phyloP scores from a whole-genome alignment of 2,113 vertebrate species.

The mouse (Mus musculus) region GRCm39 chr7:46197501-46198000 shows the following conservation, averaged over 20 bases:
- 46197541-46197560: neutral
- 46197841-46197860: neutral
- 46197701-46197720: neutral
- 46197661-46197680: neutral
- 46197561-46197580: neutral
- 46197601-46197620: neutral
- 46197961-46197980: neutral
- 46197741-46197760: neutral
- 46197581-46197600: neutral
- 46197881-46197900: neutral
- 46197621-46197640: neutral
- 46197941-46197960: conserved; percentile 8
- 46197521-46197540: neutral
- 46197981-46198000: neutral
- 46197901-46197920: neutral
- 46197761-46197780: neutral
- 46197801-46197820: too few species aligned
- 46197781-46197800: neutral
- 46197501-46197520: neutral
- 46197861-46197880: neutral
- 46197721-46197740: neutral
- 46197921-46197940: neutral
- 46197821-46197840: neutral
- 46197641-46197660: neutral
- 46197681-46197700: neutral